phyloP scores from a whole-genome alignment of 92 coral and sea anemone genomes.

The Bergia sp. region DNA sequence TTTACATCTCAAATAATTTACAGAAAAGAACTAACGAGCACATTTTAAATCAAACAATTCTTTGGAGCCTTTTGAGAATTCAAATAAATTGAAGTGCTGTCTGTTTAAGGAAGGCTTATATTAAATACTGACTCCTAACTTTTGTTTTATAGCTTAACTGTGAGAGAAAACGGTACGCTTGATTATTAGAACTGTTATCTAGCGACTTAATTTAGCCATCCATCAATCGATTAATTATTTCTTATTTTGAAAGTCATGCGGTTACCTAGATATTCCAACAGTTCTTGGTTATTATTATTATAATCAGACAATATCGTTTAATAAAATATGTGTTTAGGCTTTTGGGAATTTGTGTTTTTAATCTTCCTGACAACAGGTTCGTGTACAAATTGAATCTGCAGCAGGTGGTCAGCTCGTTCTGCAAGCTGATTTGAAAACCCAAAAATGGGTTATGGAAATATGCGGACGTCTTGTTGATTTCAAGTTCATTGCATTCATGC shows the following conservation, averaged over 20 bases:
- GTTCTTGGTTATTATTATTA: neutral
- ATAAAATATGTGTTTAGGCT: constrained; percentile 35
- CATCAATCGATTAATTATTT: neutral
- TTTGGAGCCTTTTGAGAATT: no score
- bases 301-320: constrained; percentile 35
- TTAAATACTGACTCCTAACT: no score
- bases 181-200: no score
- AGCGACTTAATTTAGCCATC: no score
- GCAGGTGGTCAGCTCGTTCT: constrained; percentile 32
- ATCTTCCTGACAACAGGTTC: neutral
- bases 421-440: constrained; percentile 24
- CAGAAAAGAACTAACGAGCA: no score
- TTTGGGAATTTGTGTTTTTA: neutral
- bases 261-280: neutral
- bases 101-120: no score
- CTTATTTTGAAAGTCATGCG: neutral
- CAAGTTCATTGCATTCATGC: constrained; percentile 3
- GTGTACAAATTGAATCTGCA: neutral
- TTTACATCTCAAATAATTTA: no score
- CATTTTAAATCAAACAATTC: no score
- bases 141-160: no score
- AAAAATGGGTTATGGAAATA: neutral
- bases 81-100: no score
- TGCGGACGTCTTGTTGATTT: neutral
- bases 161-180: no score